Evolutionary conservation across 2,888 invertebrate species (phyloP).

Genomic region (Conomelus anceps): DNA sequence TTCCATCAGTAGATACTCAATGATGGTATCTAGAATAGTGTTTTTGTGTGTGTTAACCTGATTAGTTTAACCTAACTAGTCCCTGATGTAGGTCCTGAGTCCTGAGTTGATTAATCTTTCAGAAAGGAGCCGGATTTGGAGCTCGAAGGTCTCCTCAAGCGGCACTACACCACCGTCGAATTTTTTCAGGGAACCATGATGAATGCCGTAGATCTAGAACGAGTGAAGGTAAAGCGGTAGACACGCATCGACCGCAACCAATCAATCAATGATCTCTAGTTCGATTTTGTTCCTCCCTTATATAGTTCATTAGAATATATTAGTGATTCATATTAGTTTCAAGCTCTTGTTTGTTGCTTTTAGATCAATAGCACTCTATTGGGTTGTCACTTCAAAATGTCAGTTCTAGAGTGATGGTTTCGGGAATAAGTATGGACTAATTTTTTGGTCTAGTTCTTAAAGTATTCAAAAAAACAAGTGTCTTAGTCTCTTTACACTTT

Average conservation of each 20-base stretch:
- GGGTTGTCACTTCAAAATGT: background rate
- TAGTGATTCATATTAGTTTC: background rate
- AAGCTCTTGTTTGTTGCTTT: background rate
- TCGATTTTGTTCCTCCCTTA: background rate
- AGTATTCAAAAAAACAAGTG: too few relatives aligned
- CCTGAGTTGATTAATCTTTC: conserved; percentile 44
- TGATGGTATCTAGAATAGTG: background rate
- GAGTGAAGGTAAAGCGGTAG: conserved; percentile 81
- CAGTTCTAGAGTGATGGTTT: background rate
- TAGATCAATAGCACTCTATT: background rate
- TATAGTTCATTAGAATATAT: background rate
- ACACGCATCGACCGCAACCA: background rate
- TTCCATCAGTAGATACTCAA: too few relatives aligned
- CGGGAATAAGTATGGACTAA: background rate
- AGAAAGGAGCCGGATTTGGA: conserved; percentile 99
- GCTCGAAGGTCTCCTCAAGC: conserved; percentile 98
- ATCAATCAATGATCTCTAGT: background rate
- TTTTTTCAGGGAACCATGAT: conserved; percentile 99
- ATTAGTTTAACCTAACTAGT: background rate
- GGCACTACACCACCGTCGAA: conserved; percentile 99
- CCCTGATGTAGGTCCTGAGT: conserved; percentile 5
- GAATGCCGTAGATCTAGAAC: conserved; percentile 99
- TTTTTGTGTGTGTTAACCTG: background rate
- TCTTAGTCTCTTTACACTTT: too few relatives aligned
- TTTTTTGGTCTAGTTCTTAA: background rate